Evolutionary conservation across 2,113 vertebrate genomes (phyloP), one percentile per base, ranked within the genome.

Genomic region (Scopus umbretta): DNA sequence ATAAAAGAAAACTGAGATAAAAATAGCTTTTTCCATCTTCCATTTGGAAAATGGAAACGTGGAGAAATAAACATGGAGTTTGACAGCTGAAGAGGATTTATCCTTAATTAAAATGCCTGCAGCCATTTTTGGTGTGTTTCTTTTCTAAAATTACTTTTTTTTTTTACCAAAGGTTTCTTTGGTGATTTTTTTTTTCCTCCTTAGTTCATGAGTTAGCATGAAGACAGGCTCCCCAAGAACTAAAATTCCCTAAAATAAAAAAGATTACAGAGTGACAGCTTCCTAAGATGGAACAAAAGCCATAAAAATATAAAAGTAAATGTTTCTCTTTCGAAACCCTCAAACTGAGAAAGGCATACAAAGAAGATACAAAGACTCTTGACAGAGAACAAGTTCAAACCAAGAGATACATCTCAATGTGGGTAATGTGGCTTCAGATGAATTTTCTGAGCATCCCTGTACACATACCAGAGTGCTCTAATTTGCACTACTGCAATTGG

Each of bases 41-140:
- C 42, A 27, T 85, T 96, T 87, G 43, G 55, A 92, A 85, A 79
- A 82, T 62, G 49, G 80, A 85, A 85, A 80, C 78, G 63, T 91
- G 66, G 80, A 94, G 84, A 92, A 92, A 93, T 78, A 91, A 87
- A 66, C 26, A 42, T 38, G 12, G 45, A 87, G 53, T 87, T 86
- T 89, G 86, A 86, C 86, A 94, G 43, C 18, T 61, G 53, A 94
- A 89, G 94, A 92, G 30, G 71, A 62, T 90, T 92, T 92, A 50
- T 91, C 38, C 23, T 23, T 95, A 94, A 94, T 92, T 94, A 92
- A 97, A 96, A 92, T 53, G 80, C 94, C 86, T 62, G 83, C 50
- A 93, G 88, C 62, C 62, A 38, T 65, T 88, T 86, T 56, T 79
- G 56, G 14, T 87, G n/a, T 13, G 6, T 75, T 90, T 78, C 47